phyloP scores from a whole-genome alignment of 2,888 invertebrate species.

The Deilephila elpenor region DNA sequence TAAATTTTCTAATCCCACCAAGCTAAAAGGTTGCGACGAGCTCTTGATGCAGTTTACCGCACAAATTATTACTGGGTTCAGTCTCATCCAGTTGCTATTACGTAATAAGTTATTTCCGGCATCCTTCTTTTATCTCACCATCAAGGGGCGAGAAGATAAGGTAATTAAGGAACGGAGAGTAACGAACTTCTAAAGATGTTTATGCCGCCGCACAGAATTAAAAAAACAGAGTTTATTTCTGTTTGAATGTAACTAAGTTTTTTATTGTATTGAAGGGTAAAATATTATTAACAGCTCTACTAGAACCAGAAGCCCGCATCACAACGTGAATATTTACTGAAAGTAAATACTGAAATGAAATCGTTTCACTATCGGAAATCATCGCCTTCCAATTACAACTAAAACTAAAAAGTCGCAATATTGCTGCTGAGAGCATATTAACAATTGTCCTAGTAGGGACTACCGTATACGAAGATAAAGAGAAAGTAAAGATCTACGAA shows the following conservation, averaged over 20 bases:
- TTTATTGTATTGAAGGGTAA: too few species aligned
- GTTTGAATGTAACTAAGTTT: neutral
- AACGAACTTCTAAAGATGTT: constrained; percentile 15
- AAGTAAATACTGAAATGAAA: too few species aligned
- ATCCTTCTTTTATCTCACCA: constrained; percentile 23
- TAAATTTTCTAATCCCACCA: neutral
- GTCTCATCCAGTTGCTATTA: constrained; percentile 14
- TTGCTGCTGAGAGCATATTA: too few species aligned
- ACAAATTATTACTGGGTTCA: constrained; percentile 9
- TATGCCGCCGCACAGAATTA: constrained; percentile 11
- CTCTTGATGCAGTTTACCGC: neutral
- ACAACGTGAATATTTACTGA: too few species aligned
- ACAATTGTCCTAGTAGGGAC: too few species aligned
- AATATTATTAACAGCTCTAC: too few species aligned
- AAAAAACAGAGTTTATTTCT: neutral
- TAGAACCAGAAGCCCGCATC: too few species aligned
- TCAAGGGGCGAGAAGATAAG: constrained; percentile 20
- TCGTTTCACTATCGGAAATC: too few species aligned
- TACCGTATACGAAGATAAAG: too few species aligned
- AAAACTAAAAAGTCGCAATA: too few species aligned
- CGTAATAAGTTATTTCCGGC: constrained; percentile 20
- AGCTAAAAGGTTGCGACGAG: constrained; percentile 4
- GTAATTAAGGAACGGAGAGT: constrained; percentile 16
- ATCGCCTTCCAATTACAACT: too few species aligned
- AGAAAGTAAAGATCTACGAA: too few species aligned